Evolutionary conservation across 2,797 vertebrate genomes (phyloP).

Genomic region (Scleropages formosus): DNA sequence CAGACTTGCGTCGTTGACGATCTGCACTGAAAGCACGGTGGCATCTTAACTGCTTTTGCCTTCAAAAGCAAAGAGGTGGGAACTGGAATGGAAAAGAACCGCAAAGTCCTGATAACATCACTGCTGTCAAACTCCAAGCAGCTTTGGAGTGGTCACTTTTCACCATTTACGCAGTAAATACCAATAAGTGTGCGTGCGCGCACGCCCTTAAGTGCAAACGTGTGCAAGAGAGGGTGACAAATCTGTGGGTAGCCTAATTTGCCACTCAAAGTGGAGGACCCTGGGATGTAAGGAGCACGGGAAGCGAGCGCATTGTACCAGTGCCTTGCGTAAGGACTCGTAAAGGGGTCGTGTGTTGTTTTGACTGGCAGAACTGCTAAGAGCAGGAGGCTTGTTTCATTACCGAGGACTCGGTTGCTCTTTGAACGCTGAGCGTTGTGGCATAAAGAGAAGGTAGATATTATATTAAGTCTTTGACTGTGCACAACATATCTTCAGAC

Average conservation of each 20-base stretch:
- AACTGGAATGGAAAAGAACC: slow-evolving; percentile 18
- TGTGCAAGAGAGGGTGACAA: not conserved
- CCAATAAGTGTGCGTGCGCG: slow-evolving; percentile 18
- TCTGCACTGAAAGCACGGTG: not conserved
- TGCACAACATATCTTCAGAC: too few species aligned
- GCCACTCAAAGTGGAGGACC: slow-evolving; percentile 24
- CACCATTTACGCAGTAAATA: slow-evolving; percentile 36
- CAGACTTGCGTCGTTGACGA: not conserved
- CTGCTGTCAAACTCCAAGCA: slow-evolving; percentile 29
- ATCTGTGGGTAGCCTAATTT: slow-evolving; percentile 23
- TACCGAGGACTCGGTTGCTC: slow-evolving; percentile 4
- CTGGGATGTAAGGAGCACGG: slow-evolving; percentile 32
- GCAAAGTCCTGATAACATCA: slow-evolving; percentile 29
- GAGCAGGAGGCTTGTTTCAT: slow-evolving; percentile 29
- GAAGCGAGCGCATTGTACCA: slow-evolving; percentile 46
- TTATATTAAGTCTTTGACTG: not conserved
- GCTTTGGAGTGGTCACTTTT: slow-evolving; percentile 32
- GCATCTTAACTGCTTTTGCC: slow-evolving; percentile 6
- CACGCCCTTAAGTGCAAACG: slow-evolving; percentile 12
- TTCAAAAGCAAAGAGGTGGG: slow-evolving; percentile 11
- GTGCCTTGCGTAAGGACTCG: slow-evolving; percentile 20
- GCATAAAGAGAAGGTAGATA: slow-evolving; percentile 24
- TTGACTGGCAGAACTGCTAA: slow-evolving; percentile 37
- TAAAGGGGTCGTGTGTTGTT: slow-evolving; percentile 41
- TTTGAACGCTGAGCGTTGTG: slow-evolving; percentile 30